These are phyloP conservation scores for Bovichtus diacanthus DNA, from an alignment of 2,797 vertebrate species.

Conservation along the genomic window DNA sequence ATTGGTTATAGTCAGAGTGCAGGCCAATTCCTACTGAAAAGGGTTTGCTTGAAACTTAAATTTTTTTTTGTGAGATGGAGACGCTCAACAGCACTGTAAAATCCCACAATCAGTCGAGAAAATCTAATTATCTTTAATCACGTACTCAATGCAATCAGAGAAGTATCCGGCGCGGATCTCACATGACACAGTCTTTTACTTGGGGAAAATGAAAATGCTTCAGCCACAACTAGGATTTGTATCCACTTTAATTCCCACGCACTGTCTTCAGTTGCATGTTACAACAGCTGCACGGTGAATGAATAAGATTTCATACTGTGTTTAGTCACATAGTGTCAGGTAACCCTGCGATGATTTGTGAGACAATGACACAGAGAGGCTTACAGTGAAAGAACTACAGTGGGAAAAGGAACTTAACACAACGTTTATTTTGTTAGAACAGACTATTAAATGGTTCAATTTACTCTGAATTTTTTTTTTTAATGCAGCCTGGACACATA, in stretches of 20 bases:
- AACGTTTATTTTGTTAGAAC: slow-evolving; percentile 24
- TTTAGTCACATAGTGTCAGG: not conserved
- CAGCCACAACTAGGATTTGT: not conserved
- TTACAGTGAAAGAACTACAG: slow-evolving; percentile 13
- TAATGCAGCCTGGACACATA: not conserved
- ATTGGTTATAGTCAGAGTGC: slow-evolving; percentile 63
- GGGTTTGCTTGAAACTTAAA: slow-evolving; percentile 55
- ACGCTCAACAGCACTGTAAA: not conserved
- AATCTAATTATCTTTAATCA: slow-evolving; percentile 24
- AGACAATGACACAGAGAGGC: not conserved
- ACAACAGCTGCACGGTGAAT: slow-evolving; percentile 23
- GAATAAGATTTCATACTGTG: slow-evolving; percentile 16
- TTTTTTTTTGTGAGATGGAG: slow-evolving; percentile 13
- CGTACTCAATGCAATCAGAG: not conserved
- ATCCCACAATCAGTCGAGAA: slow-evolving; percentile 14
- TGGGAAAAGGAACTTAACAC: slow-evolving; percentile 18
- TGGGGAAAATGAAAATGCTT: slow-evolving; percentile 2
- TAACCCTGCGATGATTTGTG: not conserved
- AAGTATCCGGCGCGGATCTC: not conserved
- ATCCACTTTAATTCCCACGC: not conserved
- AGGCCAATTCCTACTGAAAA: slow-evolving; percentile 49
- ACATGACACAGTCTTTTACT: not conserved
- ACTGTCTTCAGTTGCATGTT: slow-evolving; percentile 1
- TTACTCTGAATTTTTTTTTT: slow-evolving; percentile 5
- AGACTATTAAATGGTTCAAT: slow-evolving; percentile 13